Conservation (phyloP, 2,113 vertebrate genomes). For the Balaenoptera acutorostrata region DNA sequence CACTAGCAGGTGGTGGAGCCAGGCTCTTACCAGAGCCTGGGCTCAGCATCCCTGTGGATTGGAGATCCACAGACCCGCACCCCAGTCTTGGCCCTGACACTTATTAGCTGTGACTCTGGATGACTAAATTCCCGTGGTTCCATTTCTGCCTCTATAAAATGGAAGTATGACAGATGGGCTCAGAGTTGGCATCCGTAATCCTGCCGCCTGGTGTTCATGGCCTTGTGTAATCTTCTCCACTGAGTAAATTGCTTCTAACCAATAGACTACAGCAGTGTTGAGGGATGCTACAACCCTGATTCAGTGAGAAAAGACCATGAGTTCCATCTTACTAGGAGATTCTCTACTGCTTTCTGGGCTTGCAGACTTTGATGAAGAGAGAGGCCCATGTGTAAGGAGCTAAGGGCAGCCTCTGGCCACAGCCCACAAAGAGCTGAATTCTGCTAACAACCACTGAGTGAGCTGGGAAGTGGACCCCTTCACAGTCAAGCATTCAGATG, state of each 20-base stretch:
- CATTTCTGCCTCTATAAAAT: background rate
- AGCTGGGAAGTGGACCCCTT: no score
- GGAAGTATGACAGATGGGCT: background rate
- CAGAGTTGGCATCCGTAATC: background rate
- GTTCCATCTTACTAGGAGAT: background rate
- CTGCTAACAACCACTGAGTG: background rate
- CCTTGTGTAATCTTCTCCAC: background rate
- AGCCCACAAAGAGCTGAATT: background rate
- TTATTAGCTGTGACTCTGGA: background rate
- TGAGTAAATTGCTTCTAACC: background rate
- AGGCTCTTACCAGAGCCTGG: background rate
- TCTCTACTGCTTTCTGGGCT: background rate
- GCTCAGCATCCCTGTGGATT: background rate
- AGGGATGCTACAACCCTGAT: no score
- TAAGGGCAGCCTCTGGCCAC: rapidly evolving
- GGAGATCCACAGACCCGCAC: background rate
- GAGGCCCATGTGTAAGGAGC: background rate
- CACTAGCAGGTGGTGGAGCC: background rate
- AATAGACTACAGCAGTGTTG: rapidly evolving
- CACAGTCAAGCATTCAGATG: background rate
- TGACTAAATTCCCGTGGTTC: background rate
- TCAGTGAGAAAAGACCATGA: background rate
- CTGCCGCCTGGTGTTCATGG: background rate
- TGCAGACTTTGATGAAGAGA: background rate
- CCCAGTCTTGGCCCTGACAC: background rate